A percentile compares a stretch with the other conserved stretches of the same genome.
Conservation (phyloP, 2,888 invertebrate species). For the Seladonia tumulorum region DNA sequence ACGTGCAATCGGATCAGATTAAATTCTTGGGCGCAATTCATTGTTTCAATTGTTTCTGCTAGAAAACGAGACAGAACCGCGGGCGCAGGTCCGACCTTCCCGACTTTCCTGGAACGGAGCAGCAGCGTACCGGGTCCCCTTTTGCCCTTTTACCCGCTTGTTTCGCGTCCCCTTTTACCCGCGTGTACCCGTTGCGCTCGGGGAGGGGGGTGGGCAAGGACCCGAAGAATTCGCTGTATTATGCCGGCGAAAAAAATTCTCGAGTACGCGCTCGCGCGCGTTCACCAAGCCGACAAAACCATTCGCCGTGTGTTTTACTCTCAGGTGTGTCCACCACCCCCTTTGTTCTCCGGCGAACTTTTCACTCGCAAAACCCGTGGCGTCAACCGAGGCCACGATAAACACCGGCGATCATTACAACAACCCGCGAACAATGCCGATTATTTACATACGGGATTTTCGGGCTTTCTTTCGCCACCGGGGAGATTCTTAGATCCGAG, state of each 20-base stretch:
- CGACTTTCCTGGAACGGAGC: constrained; percentile 63
- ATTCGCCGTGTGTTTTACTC: constrained; percentile 50
- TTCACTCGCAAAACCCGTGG: constrained; percentile 28
- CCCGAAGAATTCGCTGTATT: constrained; percentile 59
- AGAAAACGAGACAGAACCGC: constrained; percentile 21
- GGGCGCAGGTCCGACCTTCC: constrained; percentile 47
- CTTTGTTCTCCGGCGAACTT: constrained; percentile 61
- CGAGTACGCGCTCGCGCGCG: constrained; percentile 31
- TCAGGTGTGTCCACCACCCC: constrained; percentile 61
- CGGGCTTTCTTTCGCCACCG: constrained; percentile 12
- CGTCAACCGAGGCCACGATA: constrained; percentile 35
- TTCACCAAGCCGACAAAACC: constrained; percentile 32
- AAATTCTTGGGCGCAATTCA: constrained; percentile 34
- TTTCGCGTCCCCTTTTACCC: constrained; percentile 37
- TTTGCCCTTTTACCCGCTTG: constrained; percentile 53
- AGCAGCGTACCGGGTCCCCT: constrained; percentile 35
- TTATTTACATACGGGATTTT: constrained; percentile 55
- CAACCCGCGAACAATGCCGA: constrained; percentile 53
- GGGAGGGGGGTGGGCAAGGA: constrained; percentile 9
- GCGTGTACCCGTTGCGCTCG: not conserved
- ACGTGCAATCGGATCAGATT: constrained; percentile 26
- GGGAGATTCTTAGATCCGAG: not conserved
- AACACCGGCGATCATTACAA: constrained; percentile 50
- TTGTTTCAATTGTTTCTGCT: constrained; percentile 52
- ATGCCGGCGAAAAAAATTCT: constrained; percentile 53